Base-by-base conservation (phyloP, 2,113 vertebrate species). In the Xiphias gladius region DNA sequence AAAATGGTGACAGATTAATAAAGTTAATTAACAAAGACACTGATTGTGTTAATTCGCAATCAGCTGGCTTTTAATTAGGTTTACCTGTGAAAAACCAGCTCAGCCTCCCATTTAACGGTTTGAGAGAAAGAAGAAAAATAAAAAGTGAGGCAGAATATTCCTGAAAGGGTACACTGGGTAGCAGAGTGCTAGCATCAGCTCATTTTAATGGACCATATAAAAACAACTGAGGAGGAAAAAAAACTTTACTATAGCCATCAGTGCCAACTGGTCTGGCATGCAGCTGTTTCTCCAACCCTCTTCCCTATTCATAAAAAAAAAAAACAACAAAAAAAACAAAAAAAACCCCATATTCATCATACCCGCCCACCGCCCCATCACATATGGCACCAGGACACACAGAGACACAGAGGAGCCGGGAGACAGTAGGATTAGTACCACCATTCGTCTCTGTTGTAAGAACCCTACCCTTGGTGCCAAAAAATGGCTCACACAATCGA, bases 401-500 rank as follows among this genome's bases (percentile, higher is more conserved):
- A 92, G 96, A 96, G 96, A 95, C 92, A 96, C 95, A 95, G 97
- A 83, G 93, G 93, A 93, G 92, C 92, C 92, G 5, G 82, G 86
- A 93, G 89, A 91, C 90, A 96, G 93, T 95, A 81, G 90, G 91
- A 90, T 91, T 90, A 93, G 95, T 93, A 96, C 96, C 96, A 96
- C 96, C 96, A 96, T 97, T 95, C 95, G 95, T 96, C 97, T 96
- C 96, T 92, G 94, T 93, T 94, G 96, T 96, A 97, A 97, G 96
- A 97, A 96, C 96, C 72, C 82, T 75, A 85, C 73, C 55, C 5
- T 11, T n/a, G 69, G 86, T 87, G 93, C 90, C 89, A 91, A 83
- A 80, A 90, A 82, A 10, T 12, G 61, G 70, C 78, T 86, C 87
- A 65, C 73, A 78, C 73, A 65, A 52, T 79, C 80, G 1, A 77